Evolutionary conservation across 2,797 vertebrate species (phyloP).

Genomic region (Alca torda): DNA sequence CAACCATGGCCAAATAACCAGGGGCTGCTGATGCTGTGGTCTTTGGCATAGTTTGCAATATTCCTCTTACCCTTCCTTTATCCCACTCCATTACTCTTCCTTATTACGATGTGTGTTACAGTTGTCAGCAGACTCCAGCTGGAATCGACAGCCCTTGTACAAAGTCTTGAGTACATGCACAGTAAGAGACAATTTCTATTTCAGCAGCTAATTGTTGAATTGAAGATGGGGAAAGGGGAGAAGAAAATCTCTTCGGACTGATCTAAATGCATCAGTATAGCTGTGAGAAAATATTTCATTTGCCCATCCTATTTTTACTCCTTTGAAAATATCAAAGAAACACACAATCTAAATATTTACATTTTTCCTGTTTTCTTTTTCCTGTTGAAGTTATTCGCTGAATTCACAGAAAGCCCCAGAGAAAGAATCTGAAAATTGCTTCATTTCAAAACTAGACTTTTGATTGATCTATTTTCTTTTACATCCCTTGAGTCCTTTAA

Average conservation of each 20-base stretch:
- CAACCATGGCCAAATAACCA: not conserved
- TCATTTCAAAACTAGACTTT: not conserved
- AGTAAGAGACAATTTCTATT: not conserved
- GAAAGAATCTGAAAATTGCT: not conserved
- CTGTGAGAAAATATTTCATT: not conserved
- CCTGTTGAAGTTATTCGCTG: not conserved
- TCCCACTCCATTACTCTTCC: not conserved
- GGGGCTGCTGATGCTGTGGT: not conserved
- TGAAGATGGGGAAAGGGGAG: not conserved
- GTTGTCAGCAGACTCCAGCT: not conserved
- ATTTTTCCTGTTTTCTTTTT: not conserved
- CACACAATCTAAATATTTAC: not conserved
- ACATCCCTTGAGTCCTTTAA: not conserved
- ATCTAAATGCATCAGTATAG: not conserved
- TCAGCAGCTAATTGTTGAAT: not conserved
- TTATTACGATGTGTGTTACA: not conserved
- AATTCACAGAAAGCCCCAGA: not conserved
- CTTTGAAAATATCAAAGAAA: not conserved
- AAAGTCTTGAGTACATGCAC: not conserved
- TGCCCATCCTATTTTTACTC: not conserved
- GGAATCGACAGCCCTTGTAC: conserved; percentile 3
- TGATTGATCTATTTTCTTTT: not conserved
- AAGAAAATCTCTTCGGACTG: not conserved
- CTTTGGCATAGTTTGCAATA: not conserved
- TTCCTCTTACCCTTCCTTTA: not conserved